Conservation (phyloP, 2,797 vertebrate species). For the Tapera naevia region DNA sequence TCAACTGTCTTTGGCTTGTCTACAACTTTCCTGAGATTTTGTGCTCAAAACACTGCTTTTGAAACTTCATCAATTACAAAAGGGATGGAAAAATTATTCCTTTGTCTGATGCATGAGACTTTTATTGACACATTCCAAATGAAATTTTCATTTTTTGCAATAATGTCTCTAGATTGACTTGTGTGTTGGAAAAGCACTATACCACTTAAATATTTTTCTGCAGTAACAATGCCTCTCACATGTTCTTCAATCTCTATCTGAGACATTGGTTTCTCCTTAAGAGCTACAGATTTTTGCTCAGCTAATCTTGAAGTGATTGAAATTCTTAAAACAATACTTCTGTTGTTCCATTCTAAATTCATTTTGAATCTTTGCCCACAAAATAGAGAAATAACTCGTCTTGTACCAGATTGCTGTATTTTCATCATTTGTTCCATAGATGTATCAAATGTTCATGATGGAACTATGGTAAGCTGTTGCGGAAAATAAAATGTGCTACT, state of each 20-base stretch:
- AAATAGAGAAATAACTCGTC: neutral
- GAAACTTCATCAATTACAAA: neutral
- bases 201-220: neutral
- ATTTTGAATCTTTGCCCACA: neutral
- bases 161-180: neutral
- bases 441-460: neutral
- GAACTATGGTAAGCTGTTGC: neutral
- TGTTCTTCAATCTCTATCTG: neutral
- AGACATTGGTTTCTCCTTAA: neutral
- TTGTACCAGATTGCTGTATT: neutral
- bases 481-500: neutral
- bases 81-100: neutral
- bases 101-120: neutral
- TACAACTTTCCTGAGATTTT: neutral
- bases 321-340: neutral
- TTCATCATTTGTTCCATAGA: neutral
- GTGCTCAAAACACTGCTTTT: neutral
- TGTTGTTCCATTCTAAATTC: neutral
- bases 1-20: neutral
- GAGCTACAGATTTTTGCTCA: neutral
- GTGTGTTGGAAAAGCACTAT: neutral
- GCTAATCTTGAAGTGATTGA: neutral
- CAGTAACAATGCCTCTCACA: neutral
- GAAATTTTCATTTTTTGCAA: neutral
- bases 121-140: neutral